Evolutionary conservation across 2,888 invertebrate species (phyloP).

Genomic region (Hipparchia sbordonii): DNA sequence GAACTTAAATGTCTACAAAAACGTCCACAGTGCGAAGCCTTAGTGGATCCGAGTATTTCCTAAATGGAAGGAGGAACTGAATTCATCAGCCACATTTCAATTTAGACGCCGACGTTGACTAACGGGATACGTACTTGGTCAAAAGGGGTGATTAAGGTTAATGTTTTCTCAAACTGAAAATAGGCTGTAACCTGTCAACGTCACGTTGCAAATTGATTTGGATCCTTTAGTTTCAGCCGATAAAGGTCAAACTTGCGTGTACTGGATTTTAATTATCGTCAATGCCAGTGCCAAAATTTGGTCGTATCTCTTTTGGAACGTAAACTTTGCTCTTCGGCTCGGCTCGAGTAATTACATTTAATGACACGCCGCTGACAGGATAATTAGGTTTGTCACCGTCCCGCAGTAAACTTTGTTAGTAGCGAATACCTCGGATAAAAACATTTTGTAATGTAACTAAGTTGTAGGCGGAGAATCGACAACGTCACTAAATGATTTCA

Average conservation of each 20-base stretch:
- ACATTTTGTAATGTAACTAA: background rate
- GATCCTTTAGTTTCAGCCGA: background rate
- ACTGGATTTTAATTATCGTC: conserved; percentile 25
- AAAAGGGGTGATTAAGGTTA: conserved; percentile 50
- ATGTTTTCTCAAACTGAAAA: conserved; percentile 49
- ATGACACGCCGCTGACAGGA: conserved; percentile 8
- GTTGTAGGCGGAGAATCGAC: background rate
- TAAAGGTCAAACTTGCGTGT: conserved; percentile 23
- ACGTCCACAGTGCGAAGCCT: too few species aligned
- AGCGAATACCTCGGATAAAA: background rate
- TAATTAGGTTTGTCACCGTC: conserved; percentile 19
- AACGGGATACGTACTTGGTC: conserved; percentile 41
- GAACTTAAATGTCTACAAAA: too few species aligned
- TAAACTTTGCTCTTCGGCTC: conserved; percentile 30
- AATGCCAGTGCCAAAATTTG: conserved; percentile 27
- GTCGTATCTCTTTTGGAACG: conserved; percentile 27
- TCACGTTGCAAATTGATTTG: conserved; percentile 27
- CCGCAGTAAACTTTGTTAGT: conserved; percentile 10
- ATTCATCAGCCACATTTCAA: conserved; percentile 50
- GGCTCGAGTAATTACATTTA: conserved; percentile 29
- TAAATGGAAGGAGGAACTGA: conserved; percentile 28
- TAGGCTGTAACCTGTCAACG: conserved; percentile 54
- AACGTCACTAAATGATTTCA: background rate
- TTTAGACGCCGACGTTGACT: conserved; percentile 46
- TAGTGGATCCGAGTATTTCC: background rate